Evolutionary conservation across 92 coral and sea anemone genomes (phyloP).

Genomic region (Pocillopora meandrina): DNA sequence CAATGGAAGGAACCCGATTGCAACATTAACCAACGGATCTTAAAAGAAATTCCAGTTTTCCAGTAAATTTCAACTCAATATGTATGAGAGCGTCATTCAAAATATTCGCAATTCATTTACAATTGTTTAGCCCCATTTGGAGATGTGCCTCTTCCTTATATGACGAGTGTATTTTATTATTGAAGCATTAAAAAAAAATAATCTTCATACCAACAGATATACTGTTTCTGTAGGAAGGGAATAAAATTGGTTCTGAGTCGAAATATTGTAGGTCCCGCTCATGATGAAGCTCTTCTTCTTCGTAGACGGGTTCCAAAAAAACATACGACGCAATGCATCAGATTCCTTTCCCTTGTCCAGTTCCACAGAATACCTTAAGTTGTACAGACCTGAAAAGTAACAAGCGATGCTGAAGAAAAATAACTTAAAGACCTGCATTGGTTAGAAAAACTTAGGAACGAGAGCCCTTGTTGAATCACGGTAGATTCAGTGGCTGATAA

Average conservation of each 20-base stretch:
- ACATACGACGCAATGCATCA: constrained; percentile 68
- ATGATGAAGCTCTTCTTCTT: constrained; percentile 25
- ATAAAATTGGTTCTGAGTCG: constrained; percentile 1
- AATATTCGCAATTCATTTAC: too few species aligned
- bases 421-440: background rate
- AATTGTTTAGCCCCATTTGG: too few species aligned
- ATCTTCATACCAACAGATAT: constrained; percentile 37
- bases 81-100: too few species aligned
- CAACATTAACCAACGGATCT: background rate
- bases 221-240: constrained; percentile 33
- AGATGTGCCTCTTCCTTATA: background rate
- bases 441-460: too few species aligned
- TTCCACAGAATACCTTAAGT: constrained; percentile 54
- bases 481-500: too few species aligned
- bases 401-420: background rate
- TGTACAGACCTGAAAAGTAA: constrained; percentile 49
- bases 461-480: too few species aligned
- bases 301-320: constrained; percentile 45
- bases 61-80: too few species aligned
- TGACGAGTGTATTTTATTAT: background rate
- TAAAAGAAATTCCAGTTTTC: too few species aligned
- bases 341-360: constrained; percentile 60
- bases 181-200: background rate
- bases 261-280: constrained; percentile 38
- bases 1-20: too few species aligned